phyloP scores from a whole-genome alignment of 2,888 invertebrate species.

The Caenorhabditis sp. region DNA sequence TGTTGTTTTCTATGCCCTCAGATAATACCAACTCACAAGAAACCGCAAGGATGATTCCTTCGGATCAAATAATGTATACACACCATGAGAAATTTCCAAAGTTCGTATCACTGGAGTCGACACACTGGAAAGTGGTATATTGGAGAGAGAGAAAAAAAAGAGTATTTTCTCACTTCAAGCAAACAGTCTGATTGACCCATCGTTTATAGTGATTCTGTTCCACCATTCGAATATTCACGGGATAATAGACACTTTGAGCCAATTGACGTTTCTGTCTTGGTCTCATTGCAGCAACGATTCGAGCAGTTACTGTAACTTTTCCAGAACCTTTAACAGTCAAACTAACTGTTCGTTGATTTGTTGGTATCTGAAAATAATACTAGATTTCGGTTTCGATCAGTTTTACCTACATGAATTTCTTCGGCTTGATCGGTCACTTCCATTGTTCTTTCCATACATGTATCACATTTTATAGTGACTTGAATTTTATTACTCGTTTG shows the following conservation, averaged over 20 bases:
- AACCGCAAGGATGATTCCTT: conserved; percentile 16
- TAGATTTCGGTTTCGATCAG: background rate
- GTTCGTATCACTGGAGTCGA: conserved; percentile 50
- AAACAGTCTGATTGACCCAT: conserved; percentile 59
- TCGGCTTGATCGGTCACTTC: conserved; percentile 48
- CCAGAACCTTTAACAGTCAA: conserved; percentile 53
- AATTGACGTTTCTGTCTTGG: conserved; percentile 44
- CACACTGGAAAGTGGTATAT: conserved; percentile 27
- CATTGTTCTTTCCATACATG: conserved; percentile 28
- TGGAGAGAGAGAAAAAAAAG: background rate
- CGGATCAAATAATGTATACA: conserved; percentile 63
- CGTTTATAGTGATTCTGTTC: conserved; percentile 39
- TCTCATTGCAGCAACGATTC: conserved; percentile 57
- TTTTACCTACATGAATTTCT: conserved; percentile 44
- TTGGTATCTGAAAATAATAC: conserved; percentile 51
- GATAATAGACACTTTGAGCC: conserved; percentile 55
- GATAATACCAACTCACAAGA: conserved; percentile 13
- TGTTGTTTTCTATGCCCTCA: background rate
- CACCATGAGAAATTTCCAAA: conserved; percentile 63
- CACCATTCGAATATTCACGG: conserved; percentile 52
- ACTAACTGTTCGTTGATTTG: conserved; percentile 44
- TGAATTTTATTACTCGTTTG: conserved; percentile 8
- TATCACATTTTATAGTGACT: conserved; percentile 39
- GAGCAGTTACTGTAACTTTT: conserved; percentile 56
- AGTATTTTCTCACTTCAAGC: conserved; percentile 47